A percentile compares a stretch with the other conserved stretches of the same genome.
phyloP scores from a whole-genome alignment of 2,797 vertebrate genomes.

The Rallus crepitans region DNA sequence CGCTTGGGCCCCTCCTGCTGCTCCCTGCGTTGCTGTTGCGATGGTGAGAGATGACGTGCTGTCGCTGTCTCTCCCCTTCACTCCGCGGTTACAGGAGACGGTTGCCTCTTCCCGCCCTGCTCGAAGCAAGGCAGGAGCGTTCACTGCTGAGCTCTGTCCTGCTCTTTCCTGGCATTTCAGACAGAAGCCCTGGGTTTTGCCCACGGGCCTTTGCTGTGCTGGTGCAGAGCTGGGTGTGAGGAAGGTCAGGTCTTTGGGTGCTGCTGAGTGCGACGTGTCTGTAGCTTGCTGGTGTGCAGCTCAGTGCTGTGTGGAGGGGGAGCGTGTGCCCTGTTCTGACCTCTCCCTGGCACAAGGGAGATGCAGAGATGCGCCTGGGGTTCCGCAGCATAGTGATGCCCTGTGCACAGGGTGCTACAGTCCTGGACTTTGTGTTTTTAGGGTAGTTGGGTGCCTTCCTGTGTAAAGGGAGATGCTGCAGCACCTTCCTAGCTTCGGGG shows the following conservation, averaged over 20 bases:
- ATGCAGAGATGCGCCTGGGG: not conserved
- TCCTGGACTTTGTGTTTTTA: not conserved
- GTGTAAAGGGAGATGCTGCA: not conserved
- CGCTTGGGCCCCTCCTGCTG: not conserved
- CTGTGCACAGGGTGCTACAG: accelerated
- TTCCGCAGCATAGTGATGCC: not conserved
- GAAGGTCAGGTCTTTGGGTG: not conserved
- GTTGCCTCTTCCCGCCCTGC: accelerated
- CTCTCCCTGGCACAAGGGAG: not conserved
- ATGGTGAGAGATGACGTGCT: accelerated
- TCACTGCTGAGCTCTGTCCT: not conserved
- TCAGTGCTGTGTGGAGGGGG: accelerated
- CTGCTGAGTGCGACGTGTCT: accelerated
- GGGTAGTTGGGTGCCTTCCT: not conserved
- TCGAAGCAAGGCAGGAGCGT: not conserved
- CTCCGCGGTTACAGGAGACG: accelerated
- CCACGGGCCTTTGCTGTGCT: not conserved
- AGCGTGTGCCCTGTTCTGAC: accelerated
- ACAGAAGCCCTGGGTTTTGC: not conserved
- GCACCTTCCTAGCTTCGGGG: not conserved
- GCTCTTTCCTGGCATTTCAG: not conserved
- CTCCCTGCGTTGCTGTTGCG: not conserved
- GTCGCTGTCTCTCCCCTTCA: not conserved
- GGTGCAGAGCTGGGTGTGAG: not conserved
- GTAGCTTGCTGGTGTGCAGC: not conserved